These are phyloP conservation scores for Agrypnus murinus DNA, from an alignment of 2,888 invertebrate species.

Conservation along the genomic window DNA sequence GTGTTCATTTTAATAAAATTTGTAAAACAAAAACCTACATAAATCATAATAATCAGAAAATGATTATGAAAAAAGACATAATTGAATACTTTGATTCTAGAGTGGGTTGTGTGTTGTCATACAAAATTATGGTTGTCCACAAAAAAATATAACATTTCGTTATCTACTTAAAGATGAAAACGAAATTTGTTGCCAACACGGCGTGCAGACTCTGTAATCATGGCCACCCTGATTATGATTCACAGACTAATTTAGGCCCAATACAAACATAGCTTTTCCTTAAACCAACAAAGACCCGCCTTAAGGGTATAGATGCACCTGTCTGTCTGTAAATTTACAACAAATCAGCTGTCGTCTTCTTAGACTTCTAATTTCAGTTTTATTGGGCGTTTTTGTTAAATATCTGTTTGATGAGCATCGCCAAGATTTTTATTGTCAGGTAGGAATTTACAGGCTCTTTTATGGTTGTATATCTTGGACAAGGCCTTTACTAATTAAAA, in stretches of 20 bases:
- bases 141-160: conserved; percentile 19
- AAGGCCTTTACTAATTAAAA: conserved; percentile 27
- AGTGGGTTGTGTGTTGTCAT: neutral
- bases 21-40: no score
- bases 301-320: conserved; percentile 62
- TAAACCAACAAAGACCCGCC: conserved; percentile 65
- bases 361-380: conserved; percentile 43
- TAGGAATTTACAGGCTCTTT: conserved; percentile 33
- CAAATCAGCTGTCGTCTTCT: conserved; percentile 66
- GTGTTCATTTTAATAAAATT: no score
- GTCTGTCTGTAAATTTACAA: conserved; percentile 63
- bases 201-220: conserved; percentile 64
- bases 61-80: conserved; percentile 1
- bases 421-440: conserved; percentile 39
- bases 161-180: conserved; percentile 32
- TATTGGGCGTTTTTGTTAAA: conserved; percentile 36
- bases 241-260: conserved; percentile 63
- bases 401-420: conserved; percentile 36
- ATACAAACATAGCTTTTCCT: conserved; percentile 66
- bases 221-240: conserved; percentile 62
- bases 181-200: conserved; percentile 47
- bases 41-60: neutral
- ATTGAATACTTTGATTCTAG: neutral
- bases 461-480: conserved; percentile 22
- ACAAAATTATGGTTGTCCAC: neutral